These are phyloP conservation scores for Saccostrea cuccullata DNA, from an alignment of 1,140 invertebrate genomes.

Conservation along the genomic window DNA sequence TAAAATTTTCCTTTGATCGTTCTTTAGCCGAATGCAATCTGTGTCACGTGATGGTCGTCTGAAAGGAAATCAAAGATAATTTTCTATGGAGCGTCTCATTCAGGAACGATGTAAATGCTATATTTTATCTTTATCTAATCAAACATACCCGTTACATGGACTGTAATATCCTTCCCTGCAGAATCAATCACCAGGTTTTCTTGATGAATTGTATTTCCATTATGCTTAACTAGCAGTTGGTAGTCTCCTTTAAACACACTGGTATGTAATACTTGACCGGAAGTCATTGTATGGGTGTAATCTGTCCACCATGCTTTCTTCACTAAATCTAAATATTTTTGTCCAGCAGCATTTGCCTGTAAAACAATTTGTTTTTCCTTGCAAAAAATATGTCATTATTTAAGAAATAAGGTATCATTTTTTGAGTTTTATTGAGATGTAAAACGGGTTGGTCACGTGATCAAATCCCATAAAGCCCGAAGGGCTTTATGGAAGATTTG, in stretches of 20 bases:
- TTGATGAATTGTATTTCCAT: background rate
- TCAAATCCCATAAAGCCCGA: too few relatives aligned
- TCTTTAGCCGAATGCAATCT: background rate
- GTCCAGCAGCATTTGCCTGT: constrained; percentile 54
- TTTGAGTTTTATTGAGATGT: too few relatives aligned
- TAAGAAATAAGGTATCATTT: too few relatives aligned
- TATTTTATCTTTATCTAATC: background rate
- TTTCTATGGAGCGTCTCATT: background rate
- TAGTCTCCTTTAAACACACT: constrained; percentile 47
- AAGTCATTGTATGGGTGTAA: constrained; percentile 9
- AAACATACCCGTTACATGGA: background rate
- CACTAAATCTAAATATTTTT: background rate
- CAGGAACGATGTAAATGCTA: background rate
- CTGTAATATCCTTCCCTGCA: background rate
- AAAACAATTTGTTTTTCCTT: background rate
- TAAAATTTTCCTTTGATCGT: background rate
- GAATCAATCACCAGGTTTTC: background rate
- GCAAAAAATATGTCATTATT: too few relatives aligned
- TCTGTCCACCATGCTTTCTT: constrained; percentile 45
- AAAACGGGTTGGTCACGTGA: too few relatives aligned
- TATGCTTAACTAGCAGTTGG: background rate
- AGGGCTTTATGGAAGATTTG: too few relatives aligned
- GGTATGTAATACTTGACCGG: constrained; percentile 4
- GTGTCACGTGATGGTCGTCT: background rate
- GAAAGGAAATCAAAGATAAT: background rate